Base-by-base conservation (phyloP, 2,888 invertebrate genomes). In the Phrixothrix hirtus region DNA sequence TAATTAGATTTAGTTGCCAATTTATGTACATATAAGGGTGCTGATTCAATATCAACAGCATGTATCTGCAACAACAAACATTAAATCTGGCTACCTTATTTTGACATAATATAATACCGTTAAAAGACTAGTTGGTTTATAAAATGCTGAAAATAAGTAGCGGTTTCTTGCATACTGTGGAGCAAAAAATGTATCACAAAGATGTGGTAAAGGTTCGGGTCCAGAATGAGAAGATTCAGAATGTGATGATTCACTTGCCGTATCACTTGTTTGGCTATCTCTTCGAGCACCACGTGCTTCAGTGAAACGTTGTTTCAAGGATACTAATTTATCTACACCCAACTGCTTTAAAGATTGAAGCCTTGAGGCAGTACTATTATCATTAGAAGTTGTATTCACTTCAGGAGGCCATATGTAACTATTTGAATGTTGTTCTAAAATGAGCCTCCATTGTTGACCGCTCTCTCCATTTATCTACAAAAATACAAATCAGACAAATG, bases 401-500 rank as follows among this genome's bases (percentile, higher is more conserved):
- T 76, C 76, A 11, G 72, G 71, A 7, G 85, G 83, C 83, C 88
- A 91, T 39, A 85, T 83, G 69, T 88, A 90, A 41, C 85, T 84
- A 58, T 81, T 83, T 1, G 85, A 83, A 60, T 86, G 83, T 67
- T 91, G 88, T 71, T 94, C 93, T 44, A 94, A 75, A 17, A 92
- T 75, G 49, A 94, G 75, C 61, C 89, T 86, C 86, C 90, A 93
- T 69, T 94, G 93, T 57, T 87, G 85, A 26, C 85, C 85, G 58
- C 84, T 81, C 38, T 63, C 60, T 21, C 72, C 69, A 60, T 72
- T 73, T 39, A 75, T 73, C 75, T 75, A 54, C 13, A 42, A 54
- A 30, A 32, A 15, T 14, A 16, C 7, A 57, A 50, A 15, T 21
- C 17, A 38, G 16, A 13, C 31, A 29, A n/a, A n/a, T n/a, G n/a